Evolutionary conservation across 1,140 invertebrate genomes (phyloP).

Genomic region (Papilio glaucus): DNA sequence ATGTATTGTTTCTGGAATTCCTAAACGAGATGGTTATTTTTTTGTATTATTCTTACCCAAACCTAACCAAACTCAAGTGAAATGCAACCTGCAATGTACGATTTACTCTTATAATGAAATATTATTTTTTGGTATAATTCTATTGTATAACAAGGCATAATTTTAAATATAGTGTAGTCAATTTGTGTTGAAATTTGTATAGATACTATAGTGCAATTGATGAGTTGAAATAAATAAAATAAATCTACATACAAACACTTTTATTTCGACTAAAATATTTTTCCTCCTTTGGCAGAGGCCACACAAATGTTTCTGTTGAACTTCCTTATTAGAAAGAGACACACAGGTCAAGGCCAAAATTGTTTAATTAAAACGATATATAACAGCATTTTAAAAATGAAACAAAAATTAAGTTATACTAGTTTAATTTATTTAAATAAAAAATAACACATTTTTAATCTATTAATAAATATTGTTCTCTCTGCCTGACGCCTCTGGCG

Average conservation of each 20-base stretch:
- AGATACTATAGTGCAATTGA: constrained; percentile 75
- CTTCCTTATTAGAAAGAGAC: too few relatives aligned
- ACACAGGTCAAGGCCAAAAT: too few relatives aligned
- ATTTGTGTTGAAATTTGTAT: constrained; percentile 73
- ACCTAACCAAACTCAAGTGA: background rate
- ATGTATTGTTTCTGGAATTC: constrained; percentile 28
- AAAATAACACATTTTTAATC: too few relatives aligned
- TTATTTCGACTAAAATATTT: background rate
- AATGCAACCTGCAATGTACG: too few relatives aligned
- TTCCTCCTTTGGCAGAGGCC: too few relatives aligned
- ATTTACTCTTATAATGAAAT: constrained; percentile 27
- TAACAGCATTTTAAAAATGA: too few relatives aligned
- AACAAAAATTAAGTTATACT: too few relatives aligned
- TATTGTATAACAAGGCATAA: constrained; percentile 53
- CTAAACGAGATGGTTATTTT: background rate
- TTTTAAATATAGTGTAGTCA: constrained; percentile 53
- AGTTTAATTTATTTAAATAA: too few relatives aligned
- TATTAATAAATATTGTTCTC: too few relatives aligned
- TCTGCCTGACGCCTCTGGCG: too few relatives aligned
- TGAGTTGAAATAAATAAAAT: constrained; percentile 79
- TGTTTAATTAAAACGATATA: too few relatives aligned
- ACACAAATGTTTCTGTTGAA: too few relatives aligned
- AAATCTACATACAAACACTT: constrained; percentile 42
- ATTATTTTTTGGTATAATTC: constrained; percentile 50
- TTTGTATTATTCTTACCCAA: background rate